A percentile compares a stretch with the other conserved stretches of the same genome.
phyloP scores from a whole-genome alignment of 2,888 invertebrate genomes.

The Gnatocerus cornutus region DNA sequence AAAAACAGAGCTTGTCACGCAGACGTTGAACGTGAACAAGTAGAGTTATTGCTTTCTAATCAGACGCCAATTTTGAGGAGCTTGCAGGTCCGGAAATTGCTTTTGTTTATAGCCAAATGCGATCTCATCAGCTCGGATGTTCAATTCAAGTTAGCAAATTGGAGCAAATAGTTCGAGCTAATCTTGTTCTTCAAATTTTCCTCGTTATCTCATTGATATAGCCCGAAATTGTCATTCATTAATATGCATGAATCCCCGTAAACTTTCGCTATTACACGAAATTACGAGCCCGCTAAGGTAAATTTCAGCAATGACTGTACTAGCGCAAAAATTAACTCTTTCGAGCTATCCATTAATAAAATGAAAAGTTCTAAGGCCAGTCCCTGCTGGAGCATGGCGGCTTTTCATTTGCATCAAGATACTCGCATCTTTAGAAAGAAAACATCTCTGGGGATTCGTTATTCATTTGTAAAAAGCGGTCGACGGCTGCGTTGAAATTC shows the following conservation, averaged over 20 bases:
- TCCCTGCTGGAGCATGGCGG: not conserved
- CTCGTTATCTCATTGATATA: constrained; percentile 36
- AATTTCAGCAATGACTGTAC: constrained; percentile 17
- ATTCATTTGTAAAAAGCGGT: constrained; percentile 28
- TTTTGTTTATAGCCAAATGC: constrained; percentile 41
- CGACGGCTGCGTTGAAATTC: constrained; percentile 27
- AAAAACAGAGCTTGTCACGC: not conserved
- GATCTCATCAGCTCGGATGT: constrained; percentile 30
- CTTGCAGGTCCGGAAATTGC: constrained; percentile 22
- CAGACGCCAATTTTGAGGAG: constrained; percentile 18
- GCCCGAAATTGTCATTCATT: constrained; percentile 37
- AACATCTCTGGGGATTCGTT: constrained; percentile 14
- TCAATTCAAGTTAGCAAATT: constrained; percentile 44
- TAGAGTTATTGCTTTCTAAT: no score
- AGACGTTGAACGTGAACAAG: not conserved
- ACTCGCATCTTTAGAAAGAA: not conserved
- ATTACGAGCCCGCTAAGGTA: constrained; percentile 14
- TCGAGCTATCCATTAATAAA: constrained; percentile 24
- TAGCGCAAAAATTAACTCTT: constrained; percentile 18
- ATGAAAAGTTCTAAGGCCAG: constrained; percentile 18
- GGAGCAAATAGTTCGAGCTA: constrained; percentile 45
- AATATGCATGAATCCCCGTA: constrained; percentile 39
- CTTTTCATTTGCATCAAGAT: constrained; percentile 20
- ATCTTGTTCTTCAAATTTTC: constrained; percentile 36
- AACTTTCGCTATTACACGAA: constrained; percentile 30